Base-by-base conservation (phyloP, 2,888 invertebrate genomes). In the Clostera curtula region DNA sequence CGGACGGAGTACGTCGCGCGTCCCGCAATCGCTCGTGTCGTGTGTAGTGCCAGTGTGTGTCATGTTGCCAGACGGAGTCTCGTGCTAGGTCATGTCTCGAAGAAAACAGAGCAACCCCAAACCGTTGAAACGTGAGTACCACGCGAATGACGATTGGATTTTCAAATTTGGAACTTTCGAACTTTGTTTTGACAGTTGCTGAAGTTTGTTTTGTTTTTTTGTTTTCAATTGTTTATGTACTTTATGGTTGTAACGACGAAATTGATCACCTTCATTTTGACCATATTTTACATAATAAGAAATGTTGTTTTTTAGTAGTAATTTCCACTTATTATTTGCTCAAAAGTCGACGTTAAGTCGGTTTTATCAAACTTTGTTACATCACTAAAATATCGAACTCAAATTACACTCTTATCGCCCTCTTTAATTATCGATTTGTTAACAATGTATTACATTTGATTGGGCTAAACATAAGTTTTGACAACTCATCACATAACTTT, bases 51-150 rank as follows among this genome's bases (percentile, higher is more conserved):
- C 40, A 37, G 49, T 66, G 64, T 63, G 75, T 77, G 76, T 56
- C 64, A 77, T 77, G 77, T 62, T 70, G 65, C 57, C 62, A 57
- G 57, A 38, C 41, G 68, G 67, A 56, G 62, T 56, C 44, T 48
- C 49, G 49, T 55, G 56, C 59, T 73, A 73, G 77, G 80, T 68
- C 76, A 96, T 96, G 95, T 96, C 96, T 76, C 92, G 96, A 79
- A 89, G 96, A 86, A 96, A 96, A 88, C 96, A 96, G 88, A 93
- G 94, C 86, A 95, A 96, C 86, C 96, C 96, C 59, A 96, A 96
- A 85, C 95, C 96, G 73, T 88, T 95, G 66, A 96, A 96, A 95
- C 92, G 96, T 96, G 85, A 90, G 93, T 91, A 27, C 2, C 8
- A 1, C 7, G 27, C 7, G 31, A 27, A 25, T 29, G 8, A 19